phyloP scores from a whole-genome alignment of 2,113 vertebrate species.

The Tachysurus vachellii region DNA sequence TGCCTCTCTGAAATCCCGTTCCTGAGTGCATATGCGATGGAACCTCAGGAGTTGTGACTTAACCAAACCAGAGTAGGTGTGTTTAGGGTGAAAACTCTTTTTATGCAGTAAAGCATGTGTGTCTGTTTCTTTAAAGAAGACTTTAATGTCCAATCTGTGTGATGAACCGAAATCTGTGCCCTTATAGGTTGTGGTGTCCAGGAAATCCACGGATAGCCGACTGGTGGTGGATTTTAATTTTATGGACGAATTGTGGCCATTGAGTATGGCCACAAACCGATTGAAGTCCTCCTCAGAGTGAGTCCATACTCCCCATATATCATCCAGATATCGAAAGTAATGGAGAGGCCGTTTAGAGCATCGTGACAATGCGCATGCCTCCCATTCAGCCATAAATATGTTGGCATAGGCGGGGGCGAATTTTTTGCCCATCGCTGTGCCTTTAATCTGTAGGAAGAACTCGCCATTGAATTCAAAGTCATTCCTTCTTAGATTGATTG shows the following conservation, averaged over 20 bases:
- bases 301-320: too few relatives aligned
- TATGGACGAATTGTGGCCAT: too few relatives aligned
- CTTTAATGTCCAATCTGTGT: background rate
- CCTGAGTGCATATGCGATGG: background rate
- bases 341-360: too few relatives aligned
- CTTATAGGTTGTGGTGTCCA: background rate
- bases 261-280: too few relatives aligned
- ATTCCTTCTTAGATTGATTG: background rate
- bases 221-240: background rate
- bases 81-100: background rate
- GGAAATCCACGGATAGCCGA: background rate
- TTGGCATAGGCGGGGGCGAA: constrained; percentile 29
- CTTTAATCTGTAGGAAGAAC: background rate
- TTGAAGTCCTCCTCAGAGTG: too few relatives aligned
- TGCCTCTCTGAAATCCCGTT: background rate
- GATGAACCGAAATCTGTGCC: background rate
- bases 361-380: background rate
- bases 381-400: constrained; percentile 28
- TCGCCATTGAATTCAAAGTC: constrained; percentile 6
- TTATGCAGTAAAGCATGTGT: too few relatives aligned
- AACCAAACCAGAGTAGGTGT: background rate
- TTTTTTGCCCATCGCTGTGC: background rate
- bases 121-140: background rate
- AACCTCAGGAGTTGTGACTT: background rate
- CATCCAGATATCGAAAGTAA: too few relatives aligned